phyloP scores from a whole-genome alignment of 2,113 vertebrate species.

The Capreolus pygargus region DNA sequence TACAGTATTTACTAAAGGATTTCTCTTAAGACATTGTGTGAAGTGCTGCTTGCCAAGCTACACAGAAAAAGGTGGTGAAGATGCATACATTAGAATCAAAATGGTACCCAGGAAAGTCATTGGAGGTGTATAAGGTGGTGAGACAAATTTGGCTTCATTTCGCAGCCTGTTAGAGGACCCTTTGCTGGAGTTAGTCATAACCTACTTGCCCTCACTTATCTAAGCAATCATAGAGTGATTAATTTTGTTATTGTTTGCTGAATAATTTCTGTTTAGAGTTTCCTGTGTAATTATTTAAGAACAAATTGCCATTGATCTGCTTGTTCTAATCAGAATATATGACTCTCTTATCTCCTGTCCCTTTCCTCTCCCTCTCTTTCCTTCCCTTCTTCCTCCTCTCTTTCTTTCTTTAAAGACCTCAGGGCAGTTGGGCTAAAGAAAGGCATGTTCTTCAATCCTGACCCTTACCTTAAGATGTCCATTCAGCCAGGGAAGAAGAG shows the following conservation, averaged over 20 bases:
- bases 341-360: neutral
- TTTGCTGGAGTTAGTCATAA: neutral
- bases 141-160: neutral
- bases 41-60: neutral
- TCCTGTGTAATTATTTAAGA: conserved; percentile 62
- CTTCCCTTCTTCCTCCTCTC: neutral
- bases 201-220: neutral
- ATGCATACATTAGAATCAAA: neutral
- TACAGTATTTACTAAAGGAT: neutral
- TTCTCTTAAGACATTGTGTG: neutral
- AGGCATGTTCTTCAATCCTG: conserved; percentile 99
- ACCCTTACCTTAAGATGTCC: conserved; percentile 99
- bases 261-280: conserved; percentile 16
- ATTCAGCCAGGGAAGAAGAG: conserved; percentile 98
- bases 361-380: neutral
- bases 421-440: conserved; percentile 96
- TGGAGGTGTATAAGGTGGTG: neutral
- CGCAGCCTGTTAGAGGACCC: conserved; percentile 11
- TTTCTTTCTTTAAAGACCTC: conserved; percentile 85
- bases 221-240: neutral
- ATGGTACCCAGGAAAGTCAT: neutral
- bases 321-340: conserved; percentile 47
- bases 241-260: conserved; percentile 28
- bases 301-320: neutral
- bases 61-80: neutral